phyloP scores from a whole-genome alignment of 2,797 vertebrate species.

The Sebastes taczanowskii region DNA sequence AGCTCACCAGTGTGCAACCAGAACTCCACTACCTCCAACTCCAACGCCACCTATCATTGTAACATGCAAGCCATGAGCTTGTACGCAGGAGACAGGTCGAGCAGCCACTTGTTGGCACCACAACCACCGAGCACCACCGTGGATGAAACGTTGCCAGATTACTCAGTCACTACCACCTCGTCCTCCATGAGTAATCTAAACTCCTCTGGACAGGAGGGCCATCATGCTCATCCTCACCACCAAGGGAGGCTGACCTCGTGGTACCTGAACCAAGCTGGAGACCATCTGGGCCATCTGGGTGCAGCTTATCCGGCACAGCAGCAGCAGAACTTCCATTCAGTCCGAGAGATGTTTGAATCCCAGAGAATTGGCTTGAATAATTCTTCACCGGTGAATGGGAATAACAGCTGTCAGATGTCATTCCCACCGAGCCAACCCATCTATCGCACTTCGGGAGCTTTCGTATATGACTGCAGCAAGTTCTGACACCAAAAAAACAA shows the following conservation, averaged over 20 bases:
- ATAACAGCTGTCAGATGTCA: slow-evolving; percentile 97
- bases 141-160: slow-evolving; percentile 92
- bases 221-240: slow-evolving; percentile 81
- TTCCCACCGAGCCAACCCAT: slow-evolving; percentile 93
- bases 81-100: slow-evolving; percentile 90
- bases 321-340: slow-evolving; percentile 95
- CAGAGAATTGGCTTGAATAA: slow-evolving; percentile 92
- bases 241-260: slow-evolving; percentile 93
- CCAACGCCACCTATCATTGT: slow-evolving; percentile 93
- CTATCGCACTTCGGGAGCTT: slow-evolving; percentile 95
- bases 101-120: slow-evolving; percentile 75
- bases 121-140: slow-evolving; percentile 81
- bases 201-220: slow-evolving; percentile 88
- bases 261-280: slow-evolving; percentile 96
- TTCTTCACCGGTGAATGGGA: slow-evolving; percentile 92
- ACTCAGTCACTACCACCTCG: slow-evolving; percentile 87
- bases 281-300: slow-evolving; percentile 88
- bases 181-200: slow-evolving; percentile 83
- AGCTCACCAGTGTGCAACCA: slow-evolving; percentile 90
- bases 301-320: slow-evolving; percentile 89
- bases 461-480: slow-evolving; percentile 98
- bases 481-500: slow-evolving; percentile 87
- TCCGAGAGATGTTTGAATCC: slow-evolving; percentile 94
- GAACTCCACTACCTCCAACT: slow-evolving; percentile 87
- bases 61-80: slow-evolving; percentile 98